Evolutionary conservation across 2,797 vertebrate genomes (phyloP).

Genomic region (Chelon auratus): DNA sequence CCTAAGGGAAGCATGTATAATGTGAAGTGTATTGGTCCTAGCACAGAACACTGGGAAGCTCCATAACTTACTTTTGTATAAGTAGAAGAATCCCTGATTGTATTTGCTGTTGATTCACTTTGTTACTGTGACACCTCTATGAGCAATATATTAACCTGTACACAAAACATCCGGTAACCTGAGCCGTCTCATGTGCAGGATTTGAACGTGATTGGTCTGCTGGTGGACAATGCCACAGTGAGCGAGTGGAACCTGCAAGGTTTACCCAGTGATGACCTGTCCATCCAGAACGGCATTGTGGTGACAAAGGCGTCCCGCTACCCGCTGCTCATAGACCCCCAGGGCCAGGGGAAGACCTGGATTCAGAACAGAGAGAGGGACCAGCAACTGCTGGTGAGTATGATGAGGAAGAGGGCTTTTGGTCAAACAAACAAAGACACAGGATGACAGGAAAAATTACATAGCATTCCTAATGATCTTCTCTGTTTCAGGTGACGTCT

Average conservation of each 20-base stretch:
- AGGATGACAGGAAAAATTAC: too few species aligned
- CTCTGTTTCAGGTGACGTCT: conserved; percentile 82
- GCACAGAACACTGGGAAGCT: too few species aligned
- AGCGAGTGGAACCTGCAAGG: conserved; percentile 90
- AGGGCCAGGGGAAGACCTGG: conserved; percentile 91
- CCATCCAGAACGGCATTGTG: conserved; percentile 90
- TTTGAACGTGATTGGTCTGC: conserved; percentile 85
- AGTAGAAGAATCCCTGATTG: too few species aligned
- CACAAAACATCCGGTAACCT: too few species aligned
- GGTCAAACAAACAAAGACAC: too few species aligned
- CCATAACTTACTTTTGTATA: too few species aligned
- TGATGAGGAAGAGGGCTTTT: rapidly evolving
- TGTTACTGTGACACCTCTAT: too few species aligned
- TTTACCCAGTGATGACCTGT: conserved; percentile 88
- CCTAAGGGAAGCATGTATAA: too few species aligned
- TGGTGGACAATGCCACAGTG: conserved; percentile 87
- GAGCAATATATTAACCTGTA: too few species aligned
- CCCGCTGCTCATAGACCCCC: conserved; percentile 90
- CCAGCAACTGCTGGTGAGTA: conserved; percentile 85
- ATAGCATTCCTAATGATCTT: background rate
- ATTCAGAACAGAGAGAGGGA: conserved; percentile 88
- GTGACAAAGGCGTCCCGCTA: conserved; percentile 88
- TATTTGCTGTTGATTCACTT: too few species aligned
- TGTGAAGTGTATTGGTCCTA: too few species aligned
- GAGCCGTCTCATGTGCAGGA: conserved; percentile 71